These are phyloP conservation scores for Kryphioiulus occultus DNA, from an alignment of 2,888 invertebrate species.

Conservation along the genomic window DNA sequence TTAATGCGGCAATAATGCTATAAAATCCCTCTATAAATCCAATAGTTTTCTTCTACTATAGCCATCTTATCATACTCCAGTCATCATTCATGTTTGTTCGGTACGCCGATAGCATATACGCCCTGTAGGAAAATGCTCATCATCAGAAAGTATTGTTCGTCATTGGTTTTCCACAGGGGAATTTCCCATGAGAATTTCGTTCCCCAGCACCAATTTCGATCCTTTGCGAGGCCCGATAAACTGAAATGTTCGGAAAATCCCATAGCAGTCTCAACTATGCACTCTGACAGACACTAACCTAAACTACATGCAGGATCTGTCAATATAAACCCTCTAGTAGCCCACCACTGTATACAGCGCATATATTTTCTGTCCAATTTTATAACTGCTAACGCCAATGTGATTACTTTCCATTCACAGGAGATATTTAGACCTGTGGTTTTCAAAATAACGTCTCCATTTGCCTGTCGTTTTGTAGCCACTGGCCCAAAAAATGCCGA, in stretches of 20 bases:
- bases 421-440: too few species aligned
- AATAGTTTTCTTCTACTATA: neutral
- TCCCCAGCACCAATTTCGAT: slow-evolving; percentile 5
- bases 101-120: neutral
- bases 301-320: neutral
- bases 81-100: neutral
- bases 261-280: neutral
- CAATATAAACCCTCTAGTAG: neutral
- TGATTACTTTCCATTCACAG: too few species aligned
- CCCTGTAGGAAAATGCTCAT: neutral
- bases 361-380: too few species aligned
- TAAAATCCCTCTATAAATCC: neutral
- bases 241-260: neutral
- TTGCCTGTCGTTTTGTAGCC: too few species aligned
- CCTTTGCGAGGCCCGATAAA: neutral
- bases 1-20: neutral
- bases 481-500: too few species aligned
- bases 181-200: neutral
- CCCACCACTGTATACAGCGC: too few species aligned
- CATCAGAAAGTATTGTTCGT: slow-evolving; percentile 5
- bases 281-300: neutral
- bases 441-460: too few species aligned
- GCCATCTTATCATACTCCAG: neutral
- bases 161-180: neutral
- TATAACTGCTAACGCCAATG: too few species aligned